phyloP scores from a whole-genome alignment of 2,888 invertebrate genomes.

The Calliphora vomitoria region DNA sequence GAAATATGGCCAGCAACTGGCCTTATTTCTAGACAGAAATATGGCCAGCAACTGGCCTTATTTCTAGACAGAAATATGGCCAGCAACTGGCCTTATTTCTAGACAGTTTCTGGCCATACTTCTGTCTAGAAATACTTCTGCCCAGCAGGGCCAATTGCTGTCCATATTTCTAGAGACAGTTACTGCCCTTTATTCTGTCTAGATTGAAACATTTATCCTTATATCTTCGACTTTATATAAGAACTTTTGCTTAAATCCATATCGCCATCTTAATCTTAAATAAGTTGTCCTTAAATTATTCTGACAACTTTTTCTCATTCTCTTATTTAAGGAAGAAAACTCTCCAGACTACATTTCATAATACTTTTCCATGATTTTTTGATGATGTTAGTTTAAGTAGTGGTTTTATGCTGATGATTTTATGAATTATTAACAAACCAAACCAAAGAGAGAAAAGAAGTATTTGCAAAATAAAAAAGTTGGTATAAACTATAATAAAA shows the following conservation, averaged over 20 bases:
- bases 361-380: constrained; percentile 69
- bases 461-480: constrained; percentile 2
- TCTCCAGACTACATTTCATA: constrained; percentile 61
- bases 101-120: too few relatives aligned
- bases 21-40: too few relatives aligned
- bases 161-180: too few relatives aligned
- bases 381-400: constrained; percentile 72
- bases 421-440: constrained; percentile 72
- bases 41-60: too few relatives aligned
- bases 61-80: too few relatives aligned
- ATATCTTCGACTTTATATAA: too few relatives aligned
- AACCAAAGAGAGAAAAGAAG: constrained; percentile 18
- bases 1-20: too few relatives aligned
- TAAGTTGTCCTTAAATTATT: background rate
- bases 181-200: too few relatives aligned
- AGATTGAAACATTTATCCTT: too few relatives aligned
- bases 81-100: too few relatives aligned
- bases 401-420: constrained; percentile 74
- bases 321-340: constrained; percentile 16
- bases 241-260: background rate
- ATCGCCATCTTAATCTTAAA: background rate
- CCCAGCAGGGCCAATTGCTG: too few relatives aligned
- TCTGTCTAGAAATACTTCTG: too few relatives aligned
- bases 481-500: background rate
- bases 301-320: background rate